Evolutionary conservation across 2,888 invertebrate species (phyloP).

Genomic region (Meiosimyza decipiens): DNA sequence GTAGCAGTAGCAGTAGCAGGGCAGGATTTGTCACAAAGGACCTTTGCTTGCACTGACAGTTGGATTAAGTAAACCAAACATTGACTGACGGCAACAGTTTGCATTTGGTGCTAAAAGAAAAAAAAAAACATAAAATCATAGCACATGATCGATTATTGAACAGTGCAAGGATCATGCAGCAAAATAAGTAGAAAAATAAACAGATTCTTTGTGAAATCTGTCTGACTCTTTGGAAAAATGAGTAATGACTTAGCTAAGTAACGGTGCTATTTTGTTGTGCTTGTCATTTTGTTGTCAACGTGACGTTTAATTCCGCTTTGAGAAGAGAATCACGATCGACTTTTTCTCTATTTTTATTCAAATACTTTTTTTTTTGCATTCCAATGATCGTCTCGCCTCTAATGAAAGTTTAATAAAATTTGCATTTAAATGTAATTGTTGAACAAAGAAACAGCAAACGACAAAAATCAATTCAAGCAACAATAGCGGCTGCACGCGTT

Average conservation of each 20-base stretch:
- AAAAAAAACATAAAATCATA: not conserved
- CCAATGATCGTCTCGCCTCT: not conserved
- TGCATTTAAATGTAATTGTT: not conserved
- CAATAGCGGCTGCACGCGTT: conserved; percentile 15
- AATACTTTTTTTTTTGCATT: not conserved
- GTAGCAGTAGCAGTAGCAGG: conserved; percentile 13
- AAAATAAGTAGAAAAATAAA: not conserved
- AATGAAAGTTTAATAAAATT: conserved; percentile 10
- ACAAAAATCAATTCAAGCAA: not conserved
- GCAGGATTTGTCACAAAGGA: not conserved
- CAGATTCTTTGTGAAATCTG: conserved; percentile 4
- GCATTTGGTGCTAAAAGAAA: conserved; percentile 30
- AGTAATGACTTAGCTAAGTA: not conserved
- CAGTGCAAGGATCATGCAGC: not conserved
- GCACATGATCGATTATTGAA: not conserved
- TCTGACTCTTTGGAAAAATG: conserved; percentile 4
- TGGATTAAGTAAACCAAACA: not conserved
- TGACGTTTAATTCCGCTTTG: not conserved
- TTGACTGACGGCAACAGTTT: not conserved
- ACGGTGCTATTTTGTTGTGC: not conserved
- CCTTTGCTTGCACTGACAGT: not conserved
- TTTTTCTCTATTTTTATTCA: not conserved
- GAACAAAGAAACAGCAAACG: not conserved
- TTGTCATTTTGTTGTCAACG: conserved; percentile 6
- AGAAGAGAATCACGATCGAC: not conserved